Percentiles rank a stretch among this genome's conserved stretches.
These are phyloP conservation scores for Petroica traversi DNA, from an alignment of 2,113 vertebrate genomes.

Conservation along the genomic window DNA sequence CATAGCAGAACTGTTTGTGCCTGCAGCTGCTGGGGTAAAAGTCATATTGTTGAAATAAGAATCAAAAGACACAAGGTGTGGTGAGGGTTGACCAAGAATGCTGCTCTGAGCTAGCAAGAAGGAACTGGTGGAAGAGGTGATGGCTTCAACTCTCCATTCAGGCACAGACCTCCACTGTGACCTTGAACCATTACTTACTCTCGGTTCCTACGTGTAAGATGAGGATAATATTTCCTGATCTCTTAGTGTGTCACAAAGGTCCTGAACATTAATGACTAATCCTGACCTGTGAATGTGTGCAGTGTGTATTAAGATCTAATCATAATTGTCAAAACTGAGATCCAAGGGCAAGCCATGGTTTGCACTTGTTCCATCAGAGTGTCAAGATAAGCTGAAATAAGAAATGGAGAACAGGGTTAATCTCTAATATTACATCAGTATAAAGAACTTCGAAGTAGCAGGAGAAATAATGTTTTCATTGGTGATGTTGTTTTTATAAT, in stretches of 20 bases:
- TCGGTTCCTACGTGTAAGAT: background rate
- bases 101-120: background rate
- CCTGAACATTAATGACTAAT: constrained; percentile 5
- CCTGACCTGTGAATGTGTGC: background rate
- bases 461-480: background rate
- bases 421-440: background rate
- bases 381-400: background rate
- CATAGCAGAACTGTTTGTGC: background rate
- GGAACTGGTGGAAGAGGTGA: background rate
- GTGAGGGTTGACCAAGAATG: background rate
- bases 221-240: background rate
- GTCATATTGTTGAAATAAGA: background rate
- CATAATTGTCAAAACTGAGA: background rate
- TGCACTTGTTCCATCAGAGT: background rate
- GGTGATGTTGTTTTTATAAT: background rate
- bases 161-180: background rate
- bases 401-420: background rate
- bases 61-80: background rate
- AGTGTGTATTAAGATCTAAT: background rate
- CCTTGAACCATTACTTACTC: background rate
- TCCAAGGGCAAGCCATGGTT: background rate
- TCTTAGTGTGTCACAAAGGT: background rate
- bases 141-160: background rate
- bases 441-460: background rate
- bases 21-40: background rate